phyloP scores from a whole-genome alignment of 2,113 vertebrate genomes.

The Ctenomys sociabilis region DNA sequence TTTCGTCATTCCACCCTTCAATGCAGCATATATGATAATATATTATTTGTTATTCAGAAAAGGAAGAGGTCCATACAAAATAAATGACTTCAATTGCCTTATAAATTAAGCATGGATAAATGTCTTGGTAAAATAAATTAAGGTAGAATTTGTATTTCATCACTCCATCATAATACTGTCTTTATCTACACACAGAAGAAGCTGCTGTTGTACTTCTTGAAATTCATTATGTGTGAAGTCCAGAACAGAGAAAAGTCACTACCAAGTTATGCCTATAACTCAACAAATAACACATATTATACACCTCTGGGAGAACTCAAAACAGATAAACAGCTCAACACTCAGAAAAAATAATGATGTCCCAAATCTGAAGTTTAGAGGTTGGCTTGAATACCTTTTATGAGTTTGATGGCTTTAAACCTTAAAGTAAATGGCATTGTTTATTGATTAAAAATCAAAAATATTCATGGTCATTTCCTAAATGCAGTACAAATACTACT shows the following conservation, averaged over 20 bases:
- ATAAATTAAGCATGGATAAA: slow-evolving; percentile 76
- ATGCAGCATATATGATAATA: slow-evolving; percentile 63
- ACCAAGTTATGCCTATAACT: slow-evolving; percentile 8
- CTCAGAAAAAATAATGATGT: neutral
- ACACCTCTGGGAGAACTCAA: neutral
- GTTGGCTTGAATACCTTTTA: neutral
- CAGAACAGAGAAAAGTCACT: slow-evolving; percentile 68
- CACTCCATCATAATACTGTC: slow-evolving; percentile 65
- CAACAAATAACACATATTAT: slow-evolving; percentile 56
- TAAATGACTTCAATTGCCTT: slow-evolving; percentile 67
- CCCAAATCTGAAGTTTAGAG: neutral
- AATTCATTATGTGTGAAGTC: slow-evolving; percentile 61
- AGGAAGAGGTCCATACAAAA: slow-evolving; percentile 59
- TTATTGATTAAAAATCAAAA: neutral
- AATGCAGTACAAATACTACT: neutral
- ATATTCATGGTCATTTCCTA: neutral
- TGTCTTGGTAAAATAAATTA: slow-evolving; percentile 75
- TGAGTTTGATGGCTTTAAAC: slow-evolving; percentile 39
- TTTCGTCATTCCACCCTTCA: slow-evolving; percentile 69
- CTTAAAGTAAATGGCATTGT: neutral
- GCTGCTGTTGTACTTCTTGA: slow-evolving; percentile 49
- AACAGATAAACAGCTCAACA: slow-evolving; percentile 12
- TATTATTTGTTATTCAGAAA: slow-evolving; percentile 69
- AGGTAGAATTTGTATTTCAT: slow-evolving; percentile 72
- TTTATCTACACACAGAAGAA: slow-evolving; percentile 49